Conservation (phyloP, 2,888 invertebrate species). For the Drosophila basisetae region DNA sequence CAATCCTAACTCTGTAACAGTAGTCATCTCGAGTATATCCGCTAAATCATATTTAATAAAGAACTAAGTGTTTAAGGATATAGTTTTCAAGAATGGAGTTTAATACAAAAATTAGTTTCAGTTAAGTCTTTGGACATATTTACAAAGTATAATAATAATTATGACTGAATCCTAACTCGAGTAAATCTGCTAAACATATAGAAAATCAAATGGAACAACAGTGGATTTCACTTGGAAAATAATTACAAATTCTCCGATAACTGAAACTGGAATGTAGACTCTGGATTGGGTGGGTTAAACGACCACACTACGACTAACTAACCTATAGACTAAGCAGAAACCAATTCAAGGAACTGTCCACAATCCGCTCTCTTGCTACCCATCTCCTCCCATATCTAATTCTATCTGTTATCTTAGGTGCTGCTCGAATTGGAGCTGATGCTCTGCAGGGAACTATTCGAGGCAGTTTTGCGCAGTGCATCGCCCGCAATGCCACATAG, state of each 20-base stretch:
- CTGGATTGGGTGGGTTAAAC: conserved; percentile 4
- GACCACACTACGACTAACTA: conserved; percentile 60
- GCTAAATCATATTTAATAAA: not conserved
- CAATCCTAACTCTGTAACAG: not conserved
- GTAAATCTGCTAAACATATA: not conserved
- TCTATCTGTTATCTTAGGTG: conserved; percentile 45
- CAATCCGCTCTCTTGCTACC: conserved; percentile 7
- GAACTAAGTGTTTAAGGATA: not conserved
- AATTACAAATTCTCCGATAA: not conserved
- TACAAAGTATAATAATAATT: conserved; percentile 3
- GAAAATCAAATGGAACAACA: not conserved
- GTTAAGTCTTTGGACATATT: not conserved
- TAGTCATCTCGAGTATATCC: not conserved
- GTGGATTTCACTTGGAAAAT: not conserved
- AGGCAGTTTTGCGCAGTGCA: conserved; percentile 69
- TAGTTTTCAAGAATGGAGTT: not conserved
- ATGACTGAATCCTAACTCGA: not conserved
- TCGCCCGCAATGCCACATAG: conserved; percentile 64
- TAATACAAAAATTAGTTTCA: not conserved
- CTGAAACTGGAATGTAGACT: conserved; percentile 23
- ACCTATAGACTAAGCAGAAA: conserved; percentile 67
- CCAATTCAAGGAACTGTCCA: conserved; percentile 58
- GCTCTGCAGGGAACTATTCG: conserved; percentile 82
- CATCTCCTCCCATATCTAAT: not conserved
- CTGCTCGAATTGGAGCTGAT: conserved; percentile 82